Evolutionary conservation across 2,888 invertebrate genomes (phyloP).

Genomic region (Limnephilus rhombicus): DNA sequence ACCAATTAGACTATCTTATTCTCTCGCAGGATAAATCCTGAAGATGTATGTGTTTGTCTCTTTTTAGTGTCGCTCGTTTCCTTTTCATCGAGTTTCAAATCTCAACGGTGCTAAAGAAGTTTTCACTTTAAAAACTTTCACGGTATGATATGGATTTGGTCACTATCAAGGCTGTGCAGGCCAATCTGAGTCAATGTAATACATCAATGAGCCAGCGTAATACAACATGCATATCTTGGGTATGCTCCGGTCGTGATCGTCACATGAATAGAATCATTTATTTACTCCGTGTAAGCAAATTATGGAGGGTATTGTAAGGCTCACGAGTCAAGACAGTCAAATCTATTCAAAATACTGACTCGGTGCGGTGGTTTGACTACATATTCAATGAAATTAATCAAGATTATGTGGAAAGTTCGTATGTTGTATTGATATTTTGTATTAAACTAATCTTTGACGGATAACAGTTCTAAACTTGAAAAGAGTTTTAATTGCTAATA

Average conservation of each 20-base stretch:
- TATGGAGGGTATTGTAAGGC: constrained; percentile 31
- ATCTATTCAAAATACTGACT: not conserved
- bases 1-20: too few relatives aligned
- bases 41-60: too few relatives aligned
- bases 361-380: not conserved
- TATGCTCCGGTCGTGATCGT: constrained; percentile 4
- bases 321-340: not conserved
- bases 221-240: not conserved
- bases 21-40: too few relatives aligned
- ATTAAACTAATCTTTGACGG: not conserved
- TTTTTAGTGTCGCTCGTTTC: too few relatives aligned
- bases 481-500: too few relatives aligned
- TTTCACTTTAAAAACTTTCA: not conserved
- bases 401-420: not conserved
- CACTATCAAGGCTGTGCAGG: not conserved
- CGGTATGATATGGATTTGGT: not conserved
- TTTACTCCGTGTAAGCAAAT: constrained; percentile 44
- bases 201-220: not conserved
- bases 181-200: not conserved
- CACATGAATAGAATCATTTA: constrained; percentile 47
- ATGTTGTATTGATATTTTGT: not conserved
- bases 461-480: not conserved
- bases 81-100: too few relatives aligned
- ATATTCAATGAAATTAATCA: not conserved
- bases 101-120: too few relatives aligned